These are phyloP conservation scores for Microplitis mediator DNA, from an alignment of 1,140 invertebrate genomes.

Conservation along the genomic window DNA sequence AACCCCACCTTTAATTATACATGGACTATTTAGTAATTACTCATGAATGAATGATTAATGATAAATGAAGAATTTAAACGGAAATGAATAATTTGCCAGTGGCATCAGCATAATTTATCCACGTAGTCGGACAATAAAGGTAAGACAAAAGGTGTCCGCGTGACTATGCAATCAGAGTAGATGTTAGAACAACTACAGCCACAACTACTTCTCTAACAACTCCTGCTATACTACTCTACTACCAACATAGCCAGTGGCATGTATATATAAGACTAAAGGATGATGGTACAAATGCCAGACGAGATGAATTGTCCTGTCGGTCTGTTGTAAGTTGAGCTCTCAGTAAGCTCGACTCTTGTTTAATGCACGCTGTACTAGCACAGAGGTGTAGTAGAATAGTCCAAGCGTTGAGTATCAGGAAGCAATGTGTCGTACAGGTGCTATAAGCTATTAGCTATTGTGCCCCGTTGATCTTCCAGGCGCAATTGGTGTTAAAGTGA, in stretches of 20 bases:
- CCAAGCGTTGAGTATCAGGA: background rate
- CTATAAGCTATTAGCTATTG: constrained; percentile 23
- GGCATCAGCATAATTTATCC: constrained; percentile 17
- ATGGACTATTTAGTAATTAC: no score
- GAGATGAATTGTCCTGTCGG: constrained; percentile 9
- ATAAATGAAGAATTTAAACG: background rate
- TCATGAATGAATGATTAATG: no score
- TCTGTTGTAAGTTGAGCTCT: background rate
- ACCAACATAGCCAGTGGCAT: no score
- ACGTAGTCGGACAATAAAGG: background rate
- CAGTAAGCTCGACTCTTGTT: background rate
- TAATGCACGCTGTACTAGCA: no score
- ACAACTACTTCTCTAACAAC: background rate
- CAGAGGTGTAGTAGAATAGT: background rate
- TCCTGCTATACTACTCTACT: background rate
- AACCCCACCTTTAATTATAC: background rate
- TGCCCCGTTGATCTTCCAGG: background rate
- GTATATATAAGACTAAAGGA: no score
- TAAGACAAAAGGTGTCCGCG: constrained; percentile 23
- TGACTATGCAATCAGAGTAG: constrained; percentile 12
- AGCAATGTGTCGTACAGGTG: no score
- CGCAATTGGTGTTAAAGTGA: background rate
- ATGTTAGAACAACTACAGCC: background rate
- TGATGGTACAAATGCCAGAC: background rate
- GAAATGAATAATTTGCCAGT: constrained; percentile 14